Conservation (phyloP, 2,888 invertebrate species). For the Sinotaia quadrata region DNA sequence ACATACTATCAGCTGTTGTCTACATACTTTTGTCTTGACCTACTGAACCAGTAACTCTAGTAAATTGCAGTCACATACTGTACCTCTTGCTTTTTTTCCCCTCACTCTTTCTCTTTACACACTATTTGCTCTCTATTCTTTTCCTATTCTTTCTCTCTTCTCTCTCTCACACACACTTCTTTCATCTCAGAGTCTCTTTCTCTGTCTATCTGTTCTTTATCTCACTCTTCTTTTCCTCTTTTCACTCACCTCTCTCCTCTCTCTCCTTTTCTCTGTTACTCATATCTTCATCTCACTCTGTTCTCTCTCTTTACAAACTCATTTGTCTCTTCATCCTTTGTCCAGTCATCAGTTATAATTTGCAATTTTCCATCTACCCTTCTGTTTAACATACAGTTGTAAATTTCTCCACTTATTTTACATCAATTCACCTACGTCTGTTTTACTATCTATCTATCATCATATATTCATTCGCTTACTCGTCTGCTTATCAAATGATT, state of each 20-base stretch:
- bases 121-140: neutral
- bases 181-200: neutral
- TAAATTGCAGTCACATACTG: too few species aligned
- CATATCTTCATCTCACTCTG: neutral
- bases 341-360: too few species aligned
- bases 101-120: neutral
- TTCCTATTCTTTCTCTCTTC: conserved; percentile 11
- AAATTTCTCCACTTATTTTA: neutral
- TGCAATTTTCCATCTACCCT: too few species aligned
- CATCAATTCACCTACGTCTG: neutral
- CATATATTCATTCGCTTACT: too few species aligned
- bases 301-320: neutral
- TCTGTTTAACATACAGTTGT: too few species aligned
- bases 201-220: neutral
- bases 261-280: neutral
- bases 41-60: too few species aligned
- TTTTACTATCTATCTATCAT: neutral
- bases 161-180: conserved; percentile 15
- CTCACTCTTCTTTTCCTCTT: neutral
- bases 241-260: neutral
- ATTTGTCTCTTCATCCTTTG: neutral
- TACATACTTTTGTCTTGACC: too few species aligned
- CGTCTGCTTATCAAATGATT: too few species aligned
- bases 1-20: too few species aligned
- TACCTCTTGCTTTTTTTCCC: too few species aligned